Evolutionary conservation across 2,797 vertebrate species (phyloP).

Genomic region (Sylvilagus floridanus): DNA sequence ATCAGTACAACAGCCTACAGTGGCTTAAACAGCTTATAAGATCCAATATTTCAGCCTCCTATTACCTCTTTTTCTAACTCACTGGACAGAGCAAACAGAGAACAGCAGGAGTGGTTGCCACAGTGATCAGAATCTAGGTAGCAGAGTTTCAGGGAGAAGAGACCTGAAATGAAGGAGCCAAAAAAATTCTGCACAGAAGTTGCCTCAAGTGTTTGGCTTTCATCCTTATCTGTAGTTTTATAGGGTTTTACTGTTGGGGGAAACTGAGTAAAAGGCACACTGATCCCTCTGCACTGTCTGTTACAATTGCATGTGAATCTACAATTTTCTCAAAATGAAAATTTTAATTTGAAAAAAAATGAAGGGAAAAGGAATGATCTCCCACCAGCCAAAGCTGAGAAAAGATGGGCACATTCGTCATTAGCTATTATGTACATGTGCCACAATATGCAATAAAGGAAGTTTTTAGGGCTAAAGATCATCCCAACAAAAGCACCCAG

Average conservation of each 20-base stretch:
- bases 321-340: neutral
- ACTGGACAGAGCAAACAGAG: neutral
- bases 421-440: neutral
- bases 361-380: neutral
- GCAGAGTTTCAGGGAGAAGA: neutral
- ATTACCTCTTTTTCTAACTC: neutral
- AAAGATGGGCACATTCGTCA: neutral
- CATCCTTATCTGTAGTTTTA: fast-evolving
- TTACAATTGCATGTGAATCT: neutral
- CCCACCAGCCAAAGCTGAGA: neutral
- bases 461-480: neutral
- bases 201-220: neutral
- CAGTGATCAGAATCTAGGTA: neutral
- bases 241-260: neutral
- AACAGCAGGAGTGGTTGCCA: neutral
- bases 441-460: neutral
- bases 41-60: neutral
- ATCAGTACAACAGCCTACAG: neutral
- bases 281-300: neutral
- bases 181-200: neutral
- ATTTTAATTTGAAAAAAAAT: neutral
- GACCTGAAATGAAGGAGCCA: neutral
- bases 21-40: neutral
- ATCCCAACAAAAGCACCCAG: neutral
- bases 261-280: neutral